Percentiles rank a stretch among this genome's conserved stretches.
phyloP scores from a whole-genome alignment of 2,888 invertebrate species.

The Pelosia muscerda region DNA sequence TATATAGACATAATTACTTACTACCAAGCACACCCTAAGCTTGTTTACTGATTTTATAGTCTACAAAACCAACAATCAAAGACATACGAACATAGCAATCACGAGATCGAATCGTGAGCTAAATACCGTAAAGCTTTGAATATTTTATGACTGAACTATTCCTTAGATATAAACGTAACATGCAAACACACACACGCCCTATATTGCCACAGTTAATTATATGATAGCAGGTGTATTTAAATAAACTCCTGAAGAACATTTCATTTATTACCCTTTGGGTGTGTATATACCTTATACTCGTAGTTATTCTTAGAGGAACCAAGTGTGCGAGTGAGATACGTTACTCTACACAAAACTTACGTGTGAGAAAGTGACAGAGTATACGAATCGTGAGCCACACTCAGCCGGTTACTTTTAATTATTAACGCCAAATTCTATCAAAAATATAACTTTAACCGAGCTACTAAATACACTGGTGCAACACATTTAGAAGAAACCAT shows the following conservation, averaged over 20 bases:
- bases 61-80: neutral
- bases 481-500: too few relatives aligned
- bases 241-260: neutral
- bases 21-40: neutral
- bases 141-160: neutral
- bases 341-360: too few relatives aligned
- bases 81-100: neutral
- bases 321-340: too few relatives aligned
- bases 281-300: too few relatives aligned
- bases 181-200: neutral
- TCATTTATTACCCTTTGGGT: too few relatives aligned
- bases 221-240: slow-evolving; percentile 7
- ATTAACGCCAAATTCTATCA: too few relatives aligned
- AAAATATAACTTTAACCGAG: too few relatives aligned
- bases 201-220: slow-evolving; percentile 4
- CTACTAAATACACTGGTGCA: too few relatives aligned
- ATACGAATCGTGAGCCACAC: too few relatives aligned
- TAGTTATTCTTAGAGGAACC: too few relatives aligned
- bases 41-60: neutral
- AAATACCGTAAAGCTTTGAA: neutral
- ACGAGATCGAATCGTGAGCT: neutral
- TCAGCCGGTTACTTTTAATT: too few relatives aligned
- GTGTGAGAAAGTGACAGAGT: too few relatives aligned
- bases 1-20: neutral
- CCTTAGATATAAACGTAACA: neutral